phyloP scores from a whole-genome alignment of 2,113 vertebrate species.

The Leptobrachium ailaonicum region DNA sequence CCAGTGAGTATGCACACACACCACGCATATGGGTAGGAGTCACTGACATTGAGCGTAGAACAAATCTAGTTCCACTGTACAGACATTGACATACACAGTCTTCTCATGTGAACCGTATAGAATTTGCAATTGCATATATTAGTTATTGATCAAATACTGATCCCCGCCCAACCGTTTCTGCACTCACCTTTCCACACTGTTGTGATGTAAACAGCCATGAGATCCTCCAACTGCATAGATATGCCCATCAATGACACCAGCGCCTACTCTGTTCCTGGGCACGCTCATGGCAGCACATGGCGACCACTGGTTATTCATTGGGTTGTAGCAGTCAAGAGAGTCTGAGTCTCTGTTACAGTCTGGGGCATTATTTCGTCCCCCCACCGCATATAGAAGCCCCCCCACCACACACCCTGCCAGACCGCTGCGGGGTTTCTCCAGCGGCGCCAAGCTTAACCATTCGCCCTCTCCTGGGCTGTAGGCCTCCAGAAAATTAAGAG shows the following conservation, averaged over 20 bases:
- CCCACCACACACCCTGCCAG: constrained; percentile 87
- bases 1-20: no score
- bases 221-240: constrained; percentile 91
- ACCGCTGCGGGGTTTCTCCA: constrained; percentile 86
- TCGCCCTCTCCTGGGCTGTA: constrained; percentile 75
- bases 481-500: constrained; percentile 84
- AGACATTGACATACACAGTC: no score
- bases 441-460: constrained; percentile 81
- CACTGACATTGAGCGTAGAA: no score
- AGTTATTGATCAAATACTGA: no score
- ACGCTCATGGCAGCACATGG: constrained; percentile 88
- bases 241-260: constrained; percentile 88
- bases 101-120: no score
- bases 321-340: constrained; percentile 89
- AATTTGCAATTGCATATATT: no score
- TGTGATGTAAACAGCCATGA: constrained; percentile 88
- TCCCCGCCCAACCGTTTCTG: background rate
- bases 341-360: constrained; percentile 91
- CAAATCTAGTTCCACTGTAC: no score
- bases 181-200: constrained; percentile 82
- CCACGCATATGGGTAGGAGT: no score
- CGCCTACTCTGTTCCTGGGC: constrained; percentile 86
- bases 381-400: constrained; percentile 87
- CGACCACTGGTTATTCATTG: constrained; percentile 91
- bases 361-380: constrained; percentile 86